phyloP scores from a whole-genome alignment of 2,888 invertebrate species.

The Drosophila limbata region DNA sequence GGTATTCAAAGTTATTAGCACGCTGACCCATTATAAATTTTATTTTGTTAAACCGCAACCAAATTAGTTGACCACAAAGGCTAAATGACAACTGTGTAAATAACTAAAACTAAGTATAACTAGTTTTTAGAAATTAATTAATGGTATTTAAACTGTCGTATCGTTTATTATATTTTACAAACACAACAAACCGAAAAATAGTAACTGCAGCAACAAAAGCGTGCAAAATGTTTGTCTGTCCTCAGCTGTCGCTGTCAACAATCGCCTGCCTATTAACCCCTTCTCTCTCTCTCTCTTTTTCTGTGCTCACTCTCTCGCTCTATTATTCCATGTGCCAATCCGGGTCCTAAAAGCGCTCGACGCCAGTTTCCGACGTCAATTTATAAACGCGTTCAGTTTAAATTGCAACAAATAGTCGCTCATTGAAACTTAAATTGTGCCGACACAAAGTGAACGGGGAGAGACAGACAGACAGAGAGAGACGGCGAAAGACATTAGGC shows the following conservation, averaged over 20 bases:
- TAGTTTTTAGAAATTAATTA: slow-evolving; percentile 70
- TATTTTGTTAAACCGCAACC: slow-evolving; percentile 35
- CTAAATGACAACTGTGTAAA: slow-evolving; percentile 29
- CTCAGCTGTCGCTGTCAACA: slow-evolving; percentile 45
- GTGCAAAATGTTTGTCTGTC: slow-evolving; percentile 47
- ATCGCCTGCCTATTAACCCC: slow-evolving; percentile 36
- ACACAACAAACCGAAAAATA: slow-evolving; percentile 42
- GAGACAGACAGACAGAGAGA: slow-evolving; percentile 3
- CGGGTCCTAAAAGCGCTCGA: slow-evolving; percentile 54
- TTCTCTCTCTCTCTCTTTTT: not conserved
- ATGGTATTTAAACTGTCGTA: slow-evolving; percentile 68
- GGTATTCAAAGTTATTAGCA: not conserved
- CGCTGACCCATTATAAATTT: not conserved
- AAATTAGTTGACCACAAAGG: slow-evolving; percentile 69
- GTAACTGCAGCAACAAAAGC: slow-evolving; percentile 19
- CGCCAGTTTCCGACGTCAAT: slow-evolving; percentile 75
- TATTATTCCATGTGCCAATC: slow-evolving; percentile 16
- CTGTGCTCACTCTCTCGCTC: not conserved
- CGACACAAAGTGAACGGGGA: slow-evolving; percentile 71
- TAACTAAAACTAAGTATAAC: slow-evolving; percentile 36
- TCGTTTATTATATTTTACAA: slow-evolving; percentile 40
- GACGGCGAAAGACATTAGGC: not conserved
- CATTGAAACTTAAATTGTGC: slow-evolving; percentile 81
- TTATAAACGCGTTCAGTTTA: slow-evolving; percentile 80
- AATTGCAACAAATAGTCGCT: slow-evolving; percentile 81